Evolutionary conservation across 2,113 vertebrate species (phyloP), one percentile per base, ranked within the genome.

Genomic region (Corvus moneduloides): DNA sequence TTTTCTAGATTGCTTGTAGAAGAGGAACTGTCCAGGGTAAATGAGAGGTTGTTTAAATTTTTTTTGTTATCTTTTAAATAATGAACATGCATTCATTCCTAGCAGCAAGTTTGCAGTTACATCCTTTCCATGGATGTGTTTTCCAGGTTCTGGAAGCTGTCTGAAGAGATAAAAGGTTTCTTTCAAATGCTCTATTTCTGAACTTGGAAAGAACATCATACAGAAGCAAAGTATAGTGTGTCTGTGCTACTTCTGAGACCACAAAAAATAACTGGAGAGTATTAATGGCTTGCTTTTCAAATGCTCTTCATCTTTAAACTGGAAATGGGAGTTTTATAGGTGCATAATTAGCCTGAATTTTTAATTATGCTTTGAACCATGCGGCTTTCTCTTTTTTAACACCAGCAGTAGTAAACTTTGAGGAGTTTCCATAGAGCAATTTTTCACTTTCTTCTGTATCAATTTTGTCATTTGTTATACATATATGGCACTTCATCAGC

Each of bases 211-310:
- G 37, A 85, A 33, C 30, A 48, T 85, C 27, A 85, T 87, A 35
- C 10, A 64, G 77, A 83, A 93, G 33, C 37, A 78, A 78, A 67
- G 28, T 66, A n/a, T 55, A 64, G 10, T 35, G 20, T 32, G 26
- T 55, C 90, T 87, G 20, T 78, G 58, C 52, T 84, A 48, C 68
- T 88, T 94, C 86, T 72, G 88, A 95, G 88, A 59, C 39, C 51
- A 92, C 58, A 77, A 37, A 72, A 89, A 89, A 59, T 68, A 91
- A 83, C 8, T 83, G 48, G 33, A 80, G 30, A 55, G 6, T 86
- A 46, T 80, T 91, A 96, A 91, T 75, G 76, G 10, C 76, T 84
- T 90, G 24, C 54, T 92, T 93, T 95, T 61, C 21, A 74, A 77
- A 94, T 44, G 13, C 10, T 76, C 28, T 64, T 87, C 0, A 28